phyloP scores from a whole-genome alignment of 1,140 invertebrate genomes.

The Diprion similis region DNA sequence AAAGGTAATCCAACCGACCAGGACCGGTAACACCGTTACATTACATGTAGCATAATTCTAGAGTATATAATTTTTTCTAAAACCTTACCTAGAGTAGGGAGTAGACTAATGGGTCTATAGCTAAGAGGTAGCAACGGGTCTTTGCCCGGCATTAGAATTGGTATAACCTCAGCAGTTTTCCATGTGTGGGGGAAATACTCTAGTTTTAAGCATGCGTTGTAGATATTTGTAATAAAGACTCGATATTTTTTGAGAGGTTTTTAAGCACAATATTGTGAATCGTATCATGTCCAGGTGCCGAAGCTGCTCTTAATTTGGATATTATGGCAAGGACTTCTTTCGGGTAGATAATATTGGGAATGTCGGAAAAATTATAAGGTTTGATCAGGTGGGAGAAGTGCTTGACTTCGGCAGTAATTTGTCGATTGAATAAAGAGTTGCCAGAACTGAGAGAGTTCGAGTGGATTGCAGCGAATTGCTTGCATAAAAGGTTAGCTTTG shows the following conservation, averaged over 20 bases:
- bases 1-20: too few relatives aligned
- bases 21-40: too few relatives aligned
- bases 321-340: neutral
- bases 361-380: neutral
- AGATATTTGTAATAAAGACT: constrained; percentile 29
- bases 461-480: neutral
- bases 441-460: neutral
- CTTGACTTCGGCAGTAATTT: neutral
- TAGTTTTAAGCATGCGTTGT: constrained; percentile 34
- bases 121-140: constrained; percentile 26
- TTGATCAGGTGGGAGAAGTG: neutral
- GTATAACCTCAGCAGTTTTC: constrained; percentile 39
- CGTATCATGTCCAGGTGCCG: neutral
- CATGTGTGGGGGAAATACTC: constrained; percentile 37
- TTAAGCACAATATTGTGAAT: constrained; percentile 19
- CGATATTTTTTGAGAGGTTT: constrained; percentile 32
- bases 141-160: constrained; percentile 45
- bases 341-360: neutral
- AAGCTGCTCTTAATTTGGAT: neutral
- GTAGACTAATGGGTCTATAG: constrained; percentile 47
- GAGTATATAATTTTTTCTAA: constrained; percentile 40
- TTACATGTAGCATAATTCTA: too few relatives aligned
- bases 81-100: constrained; percentile 40
- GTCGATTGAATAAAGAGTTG: neutral
- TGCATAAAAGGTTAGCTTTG: neutral